Percentiles rank a stretch among this genome's conserved stretches.
Conservation (phyloP, 2,797 vertebrate genomes). For the Sarcophilus harrisii region DNA sequence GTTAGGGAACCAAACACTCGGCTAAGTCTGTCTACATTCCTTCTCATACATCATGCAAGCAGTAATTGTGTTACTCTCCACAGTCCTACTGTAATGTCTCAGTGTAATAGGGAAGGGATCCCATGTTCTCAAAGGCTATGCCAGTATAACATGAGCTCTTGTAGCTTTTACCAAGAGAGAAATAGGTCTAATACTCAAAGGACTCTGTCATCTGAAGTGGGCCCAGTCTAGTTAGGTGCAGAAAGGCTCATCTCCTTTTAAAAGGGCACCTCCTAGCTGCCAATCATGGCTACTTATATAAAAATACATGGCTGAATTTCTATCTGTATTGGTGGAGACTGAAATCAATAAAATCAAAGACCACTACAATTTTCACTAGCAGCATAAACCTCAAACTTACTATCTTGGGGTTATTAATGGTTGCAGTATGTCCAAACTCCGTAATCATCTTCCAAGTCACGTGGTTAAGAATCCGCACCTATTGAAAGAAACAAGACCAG, state of each 20-base stretch:
- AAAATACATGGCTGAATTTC: neutral
- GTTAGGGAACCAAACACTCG: neutral
- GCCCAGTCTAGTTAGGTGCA: neutral
- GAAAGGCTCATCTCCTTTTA: neutral
- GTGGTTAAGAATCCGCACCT: constrained; percentile 97
- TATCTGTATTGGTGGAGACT: neutral
- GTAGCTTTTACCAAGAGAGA: neutral
- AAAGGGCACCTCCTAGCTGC: neutral
- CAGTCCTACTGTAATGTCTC: neutral
- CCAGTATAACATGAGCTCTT: neutral
- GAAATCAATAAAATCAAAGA: neutral
- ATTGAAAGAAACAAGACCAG: neutral
- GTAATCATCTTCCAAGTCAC: constrained; percentile 96
- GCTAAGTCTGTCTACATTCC: neutral
- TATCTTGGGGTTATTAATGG: constrained; percentile 87
- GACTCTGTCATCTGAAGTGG: neutral
- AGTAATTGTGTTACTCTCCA: neutral
- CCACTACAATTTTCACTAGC: neutral
- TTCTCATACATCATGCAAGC: neutral
- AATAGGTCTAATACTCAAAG: neutral
- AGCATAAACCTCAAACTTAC: constrained; percentile 83
- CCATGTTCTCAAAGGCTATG: neutral
- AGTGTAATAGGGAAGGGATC: neutral
- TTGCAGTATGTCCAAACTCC: constrained; percentile 91
- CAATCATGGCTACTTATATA: neutral